Conservation (phyloP, 2,797 vertebrate species). For the Trematomus bernacchii region DNA sequence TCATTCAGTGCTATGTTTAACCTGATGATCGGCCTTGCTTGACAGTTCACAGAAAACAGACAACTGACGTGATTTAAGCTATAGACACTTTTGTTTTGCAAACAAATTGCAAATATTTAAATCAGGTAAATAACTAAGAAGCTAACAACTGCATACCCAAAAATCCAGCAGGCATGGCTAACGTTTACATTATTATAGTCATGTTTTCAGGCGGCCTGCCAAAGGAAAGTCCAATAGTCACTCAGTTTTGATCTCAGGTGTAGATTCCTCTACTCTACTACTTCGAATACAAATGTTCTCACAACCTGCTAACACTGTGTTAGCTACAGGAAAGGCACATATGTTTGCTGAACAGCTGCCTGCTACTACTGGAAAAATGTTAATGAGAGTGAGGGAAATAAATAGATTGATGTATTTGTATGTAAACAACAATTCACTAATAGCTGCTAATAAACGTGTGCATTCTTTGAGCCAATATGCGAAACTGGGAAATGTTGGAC, state of each 20-base stretch:
- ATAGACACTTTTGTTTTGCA: no score
- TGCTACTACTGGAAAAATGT: not conserved
- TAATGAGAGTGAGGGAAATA: not conserved
- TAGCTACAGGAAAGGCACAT: not conserved
- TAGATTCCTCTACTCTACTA: conserved; percentile 1
- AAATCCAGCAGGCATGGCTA: not conserved
- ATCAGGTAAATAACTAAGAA: not conserved
- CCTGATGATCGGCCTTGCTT: no score
- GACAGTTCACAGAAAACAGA: no score
- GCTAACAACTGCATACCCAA: not conserved
- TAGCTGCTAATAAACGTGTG: not conserved
- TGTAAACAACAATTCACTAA: not conserved
- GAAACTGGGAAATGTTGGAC: conserved; percentile 47
- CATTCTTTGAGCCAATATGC: not conserved
- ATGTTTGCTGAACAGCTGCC: not conserved
- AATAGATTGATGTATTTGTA: not conserved
- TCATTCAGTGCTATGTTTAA: no score
- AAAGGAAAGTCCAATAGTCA: not conserved
- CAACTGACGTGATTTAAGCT: no score
- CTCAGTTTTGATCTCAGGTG: not conserved
- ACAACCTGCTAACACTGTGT: not conserved
- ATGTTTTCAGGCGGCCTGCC: not conserved
- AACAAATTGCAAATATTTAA: no score
- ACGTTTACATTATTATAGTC: not conserved
- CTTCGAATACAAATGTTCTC: not conserved